These are phyloP conservation scores for Epinephelus fuscoguttatus DNA, from an alignment of 2,113 vertebrate species.

Conservation along the genomic window DNA sequence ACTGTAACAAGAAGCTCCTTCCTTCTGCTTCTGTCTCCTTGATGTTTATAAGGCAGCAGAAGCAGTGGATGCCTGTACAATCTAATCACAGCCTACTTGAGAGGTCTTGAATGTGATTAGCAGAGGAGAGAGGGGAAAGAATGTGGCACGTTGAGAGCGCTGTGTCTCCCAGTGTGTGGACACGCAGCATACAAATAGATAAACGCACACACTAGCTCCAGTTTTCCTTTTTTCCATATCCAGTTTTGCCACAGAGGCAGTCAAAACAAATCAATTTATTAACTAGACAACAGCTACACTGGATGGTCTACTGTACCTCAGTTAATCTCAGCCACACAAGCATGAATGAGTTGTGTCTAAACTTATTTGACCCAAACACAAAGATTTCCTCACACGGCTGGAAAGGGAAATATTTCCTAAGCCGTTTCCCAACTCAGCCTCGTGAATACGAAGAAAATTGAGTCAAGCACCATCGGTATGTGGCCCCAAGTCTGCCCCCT, in stretches of 20 bases:
- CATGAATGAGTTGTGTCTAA: not conserved
- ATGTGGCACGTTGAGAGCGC: conserved; percentile 57
- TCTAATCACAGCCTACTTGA: conserved; percentile 74
- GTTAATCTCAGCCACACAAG: not conserved
- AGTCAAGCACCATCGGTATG: conserved; percentile 56
- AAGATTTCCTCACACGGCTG: conserved; percentile 4
- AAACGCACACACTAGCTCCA: not conserved
- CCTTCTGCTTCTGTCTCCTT: conserved; percentile 27
- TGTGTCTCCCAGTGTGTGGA: conserved; percentile 5
- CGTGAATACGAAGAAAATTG: conserved; percentile 43
- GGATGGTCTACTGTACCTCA: not conserved
- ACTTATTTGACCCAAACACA: not conserved
- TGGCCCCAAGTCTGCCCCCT: conserved; percentile 31
- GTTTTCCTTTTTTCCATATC: not conserved
- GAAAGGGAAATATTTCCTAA: not conserved
- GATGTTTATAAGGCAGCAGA: conserved; percentile 25
- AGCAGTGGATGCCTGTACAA: conserved; percentile 57
- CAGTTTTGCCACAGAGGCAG: not conserved
- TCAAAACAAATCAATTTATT: not conserved
- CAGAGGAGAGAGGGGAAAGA: conserved; percentile 63
- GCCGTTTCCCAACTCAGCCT: not conserved
- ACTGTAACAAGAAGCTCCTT: not conserved
- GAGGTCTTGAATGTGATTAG: conserved; percentile 66
- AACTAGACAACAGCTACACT: not conserved
- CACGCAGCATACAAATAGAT: conserved; percentile 18